Evolutionary conservation across 2,797 vertebrate genomes (phyloP), one percentile per base, ranked within the genome.

Genomic region (Manis pentadactyla): DNA sequence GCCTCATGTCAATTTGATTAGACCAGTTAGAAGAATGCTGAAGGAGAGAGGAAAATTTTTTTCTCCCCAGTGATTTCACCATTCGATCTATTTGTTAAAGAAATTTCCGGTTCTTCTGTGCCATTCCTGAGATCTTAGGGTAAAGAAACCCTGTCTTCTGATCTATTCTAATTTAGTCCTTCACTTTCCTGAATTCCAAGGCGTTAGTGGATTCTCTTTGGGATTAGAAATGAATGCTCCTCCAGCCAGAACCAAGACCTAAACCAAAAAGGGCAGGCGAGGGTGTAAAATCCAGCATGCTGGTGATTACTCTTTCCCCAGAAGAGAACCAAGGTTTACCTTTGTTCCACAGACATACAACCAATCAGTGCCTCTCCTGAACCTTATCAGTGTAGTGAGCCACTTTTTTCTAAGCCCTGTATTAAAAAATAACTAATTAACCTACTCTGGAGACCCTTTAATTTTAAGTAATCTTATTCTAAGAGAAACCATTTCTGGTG

Each of bases 381-480:
- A 25, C 19, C 53, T 82, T 61, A 23, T 34, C 79, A 7, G 18
- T 19, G 6, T 13, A 1, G 6, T 46, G 17, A 90, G 27, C 89
- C 34, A n/a, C 49, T 73, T 89, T 71, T 55, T n/a, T 51, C 55
- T 64, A 51, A 66, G 19, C 3, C 15, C 4, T 51, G 3, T 81
- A 25, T 92, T 74, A 75, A 92, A 84, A 91, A 90, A 64, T 31
- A 85, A 74, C 71, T 82, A 69, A 93, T 87, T 86, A 90, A 69
- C 31, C 13, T 15, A 71, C 13, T 92, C 23, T 73, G 34, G 75
- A 95, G 61, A 90, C 2, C 37, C 53, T 94, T 86, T 66, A 17
- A 69, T 55, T 92, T 84, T 81, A 94, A 87, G 37, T 87, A 90
- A 74, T 87, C 92, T 92, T 73, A 81, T 66, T 59, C 66, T 37